phyloP scores from a whole-genome alignment of 2,888 invertebrate species.

The Ommatoiulus sabulosus region DNA sequence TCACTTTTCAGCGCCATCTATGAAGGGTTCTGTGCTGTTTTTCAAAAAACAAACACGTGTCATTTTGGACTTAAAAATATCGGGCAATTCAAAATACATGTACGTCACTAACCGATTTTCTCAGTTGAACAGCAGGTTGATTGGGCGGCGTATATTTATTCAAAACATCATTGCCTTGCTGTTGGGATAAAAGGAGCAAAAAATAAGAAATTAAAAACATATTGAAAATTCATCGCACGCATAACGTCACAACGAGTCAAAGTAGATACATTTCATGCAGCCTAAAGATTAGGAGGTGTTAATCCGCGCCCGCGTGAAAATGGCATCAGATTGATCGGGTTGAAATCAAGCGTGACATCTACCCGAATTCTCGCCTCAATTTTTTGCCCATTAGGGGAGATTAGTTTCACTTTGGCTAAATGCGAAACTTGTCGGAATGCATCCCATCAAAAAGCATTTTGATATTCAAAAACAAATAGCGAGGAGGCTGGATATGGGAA shows the following conservation, averaged over 20 bases:
- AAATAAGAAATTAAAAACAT: neutral
- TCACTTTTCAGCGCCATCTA: no score
- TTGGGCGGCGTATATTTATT: slow-evolving; percentile 16
- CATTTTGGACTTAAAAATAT: no score
- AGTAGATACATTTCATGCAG: no score
- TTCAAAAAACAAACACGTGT: no score
- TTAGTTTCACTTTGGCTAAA: neutral
- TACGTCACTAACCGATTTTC: slow-evolving; percentile 47
- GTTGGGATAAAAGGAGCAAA: neutral
- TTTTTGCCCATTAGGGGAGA: neutral
- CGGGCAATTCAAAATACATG: no score
- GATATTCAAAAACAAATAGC: neutral
- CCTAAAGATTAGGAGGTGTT: neutral
- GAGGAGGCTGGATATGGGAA: neutral
- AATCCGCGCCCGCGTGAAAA: neutral
- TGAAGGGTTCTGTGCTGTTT: no score
- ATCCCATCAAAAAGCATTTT: neutral
- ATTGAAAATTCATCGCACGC: neutral
- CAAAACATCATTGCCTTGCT: slow-evolving; percentile 5
- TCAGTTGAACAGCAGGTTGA: slow-evolving; percentile 49
- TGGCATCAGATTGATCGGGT: neutral
- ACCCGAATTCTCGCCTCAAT: neutral
- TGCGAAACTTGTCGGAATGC: neutral
- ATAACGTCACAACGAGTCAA: no score
- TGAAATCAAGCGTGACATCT: neutral